Evolutionary conservation across 2,797 vertebrate species (phyloP).

Genomic region (Chiloscyllium punctatum): DNA sequence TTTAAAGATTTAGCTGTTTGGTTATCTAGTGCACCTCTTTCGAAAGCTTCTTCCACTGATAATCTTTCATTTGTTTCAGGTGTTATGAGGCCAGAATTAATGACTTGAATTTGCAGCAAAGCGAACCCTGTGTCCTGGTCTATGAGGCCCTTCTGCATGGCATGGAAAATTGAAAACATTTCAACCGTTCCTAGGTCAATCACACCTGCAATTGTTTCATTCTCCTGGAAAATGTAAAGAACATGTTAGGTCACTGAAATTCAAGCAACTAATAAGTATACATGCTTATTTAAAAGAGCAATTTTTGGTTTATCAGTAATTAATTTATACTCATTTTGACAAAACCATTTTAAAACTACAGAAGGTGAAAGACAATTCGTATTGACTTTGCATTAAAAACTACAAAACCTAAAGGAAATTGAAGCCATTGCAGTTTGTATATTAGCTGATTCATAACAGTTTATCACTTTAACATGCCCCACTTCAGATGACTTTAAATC

Average conservation of each 20-base stretch:
- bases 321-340: not conserved
- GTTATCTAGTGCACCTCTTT: conserved; percentile 65
- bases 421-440: not conserved
- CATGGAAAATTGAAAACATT: conserved; percentile 81
- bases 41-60: conserved; percentile 69
- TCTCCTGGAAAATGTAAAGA: conserved; percentile 60
- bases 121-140: conserved; percentile 83
- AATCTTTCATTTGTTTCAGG: conserved; percentile 64
- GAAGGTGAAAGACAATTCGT: not conserved
- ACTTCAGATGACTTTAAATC: not conserved
- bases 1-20: conserved; percentile 59
- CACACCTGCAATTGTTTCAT: conserved; percentile 75
- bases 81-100: conserved; percentile 71
- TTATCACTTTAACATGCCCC: not conserved
- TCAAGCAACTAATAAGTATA: not conserved
- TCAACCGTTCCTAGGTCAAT: conserved; percentile 91
- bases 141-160: conserved; percentile 84
- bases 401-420: not conserved
- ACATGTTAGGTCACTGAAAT: conserved; percentile 7
- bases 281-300: not conserved
- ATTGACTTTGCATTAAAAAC: not conserved
- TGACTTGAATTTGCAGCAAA: conserved; percentile 81
- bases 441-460: not conserved
- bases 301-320: not conserved
- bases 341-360: not conserved